phyloP scores from a whole-genome alignment of 2,797 vertebrate species.

The Gallirallus australis region DNA sequence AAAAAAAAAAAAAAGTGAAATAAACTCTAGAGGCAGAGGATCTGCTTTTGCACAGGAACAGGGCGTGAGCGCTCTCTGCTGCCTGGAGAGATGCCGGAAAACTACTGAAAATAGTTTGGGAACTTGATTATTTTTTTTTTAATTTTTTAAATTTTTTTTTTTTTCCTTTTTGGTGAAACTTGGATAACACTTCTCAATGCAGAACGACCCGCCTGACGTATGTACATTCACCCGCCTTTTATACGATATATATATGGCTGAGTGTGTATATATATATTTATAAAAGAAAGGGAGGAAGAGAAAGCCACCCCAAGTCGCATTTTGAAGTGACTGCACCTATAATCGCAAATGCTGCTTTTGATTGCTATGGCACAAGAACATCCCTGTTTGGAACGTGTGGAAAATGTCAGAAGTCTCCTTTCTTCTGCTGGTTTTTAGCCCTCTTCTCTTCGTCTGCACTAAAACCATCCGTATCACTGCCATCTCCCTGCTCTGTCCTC shows the following conservation, averaged over 20 bases:
- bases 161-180: constrained; percentile 59
- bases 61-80: constrained; percentile 84
- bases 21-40: constrained; percentile 77
- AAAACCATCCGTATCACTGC: constrained; percentile 58
- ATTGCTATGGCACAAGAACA: constrained; percentile 79
- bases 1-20: constrained; percentile 67
- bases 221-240: constrained; percentile 64
- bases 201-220: constrained; percentile 78
- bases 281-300: constrained; percentile 59
- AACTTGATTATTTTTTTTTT: constrained; percentile 32
- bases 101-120: constrained; percentile 83
- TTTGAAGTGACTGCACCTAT: constrained; percentile 84
- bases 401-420: constrained; percentile 72
- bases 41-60: constrained; percentile 89
- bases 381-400: constrained; percentile 66
- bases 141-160: background rate
- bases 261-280: background rate
- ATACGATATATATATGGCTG: background rate
- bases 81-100: constrained; percentile 85
- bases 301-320: constrained; percentile 76
- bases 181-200: constrained; percentile 71
- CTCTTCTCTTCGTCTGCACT: constrained; percentile 61
- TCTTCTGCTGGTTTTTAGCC: constrained; percentile 39
- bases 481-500: background rate
- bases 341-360: constrained; percentile 89